A percentile compares a stretch with the other conserved stretches of the same genome.
phyloP scores from a whole-genome alignment of 2,113 vertebrate genomes.

The Microcebus tavaratra region DNA sequence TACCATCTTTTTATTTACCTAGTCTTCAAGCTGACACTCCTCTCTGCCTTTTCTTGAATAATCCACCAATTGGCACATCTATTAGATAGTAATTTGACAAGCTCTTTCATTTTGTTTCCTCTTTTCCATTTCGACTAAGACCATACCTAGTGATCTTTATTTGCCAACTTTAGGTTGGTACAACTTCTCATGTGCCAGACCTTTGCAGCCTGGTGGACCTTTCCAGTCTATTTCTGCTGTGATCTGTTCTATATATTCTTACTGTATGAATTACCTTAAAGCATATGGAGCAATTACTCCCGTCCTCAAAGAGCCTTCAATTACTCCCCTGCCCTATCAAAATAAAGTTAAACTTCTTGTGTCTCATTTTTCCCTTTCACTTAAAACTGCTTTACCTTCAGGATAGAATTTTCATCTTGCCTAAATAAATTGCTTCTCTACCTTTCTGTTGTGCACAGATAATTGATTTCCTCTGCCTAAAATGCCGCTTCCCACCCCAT shows the following conservation, averaged over 20 bases:
- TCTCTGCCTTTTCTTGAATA: background rate
- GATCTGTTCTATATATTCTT: conserved; percentile 41
- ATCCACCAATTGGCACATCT: background rate
- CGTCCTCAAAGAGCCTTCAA: background rate
- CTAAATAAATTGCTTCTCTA: background rate
- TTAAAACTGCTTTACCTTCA: background rate
- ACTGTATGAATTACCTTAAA: conserved; percentile 23
- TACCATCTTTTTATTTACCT: background rate
- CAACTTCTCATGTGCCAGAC: background rate
- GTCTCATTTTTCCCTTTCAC: conserved; percentile 25
- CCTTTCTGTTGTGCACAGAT: background rate
- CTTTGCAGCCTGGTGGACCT: background rate
- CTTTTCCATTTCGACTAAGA: background rate
- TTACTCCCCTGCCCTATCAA: background rate
- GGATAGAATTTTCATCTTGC: background rate
- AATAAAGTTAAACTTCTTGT: background rate
- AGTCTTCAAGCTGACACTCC: background rate
- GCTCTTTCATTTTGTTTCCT: background rate
- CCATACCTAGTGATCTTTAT: background rate
- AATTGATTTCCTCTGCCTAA: background rate
- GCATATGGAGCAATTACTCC: background rate
- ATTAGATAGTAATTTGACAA: background rate
- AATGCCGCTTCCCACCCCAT: background rate
- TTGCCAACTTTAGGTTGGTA: background rate
- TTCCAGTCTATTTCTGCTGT: background rate